Percentiles rank a stretch among this genome's conserved stretches.
These are phyloP conservation scores for Chromis chromis DNA, from an alignment of 2,797 vertebrate species.

Conservation along the genomic window DNA sequence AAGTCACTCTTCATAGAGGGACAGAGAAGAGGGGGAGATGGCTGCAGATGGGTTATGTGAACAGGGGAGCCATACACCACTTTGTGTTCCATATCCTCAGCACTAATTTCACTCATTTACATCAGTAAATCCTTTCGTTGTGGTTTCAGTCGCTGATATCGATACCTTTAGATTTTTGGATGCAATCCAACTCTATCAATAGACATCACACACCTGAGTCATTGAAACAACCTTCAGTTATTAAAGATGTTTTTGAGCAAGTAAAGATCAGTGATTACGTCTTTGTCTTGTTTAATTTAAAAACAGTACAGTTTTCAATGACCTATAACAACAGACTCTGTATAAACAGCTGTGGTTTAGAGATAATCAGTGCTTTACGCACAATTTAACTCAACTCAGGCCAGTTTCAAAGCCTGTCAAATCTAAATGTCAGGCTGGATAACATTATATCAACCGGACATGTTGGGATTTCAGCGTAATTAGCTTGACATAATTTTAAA, in stretches of 20 bases:
- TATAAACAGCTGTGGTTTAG: neutral
- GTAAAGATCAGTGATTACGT: slow-evolving; percentile 1
- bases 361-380: slow-evolving; percentile 46
- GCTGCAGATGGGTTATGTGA: slow-evolving; percentile 34
- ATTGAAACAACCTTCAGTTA: slow-evolving; percentile 49
- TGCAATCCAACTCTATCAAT: slow-evolving; percentile 19
- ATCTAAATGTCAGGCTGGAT: slow-evolving; percentile 12
- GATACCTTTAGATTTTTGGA: slow-evolving; percentile 25
- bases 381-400: neutral
- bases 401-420: neutral
- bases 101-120: slow-evolving; percentile 22
- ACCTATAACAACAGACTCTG: neutral
- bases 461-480: neutral
- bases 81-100: slow-evolving; percentile 15
- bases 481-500: neutral
- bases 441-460: neutral
- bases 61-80: neutral
- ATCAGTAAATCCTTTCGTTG: neutral
- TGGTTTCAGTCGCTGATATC: neutral
- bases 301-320: neutral
- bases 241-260: neutral
- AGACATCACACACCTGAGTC: slow-evolving; percentile 15
- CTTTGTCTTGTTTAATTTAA: neutral
- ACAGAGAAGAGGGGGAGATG: slow-evolving; percentile 2
- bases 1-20: slow-evolving; percentile 50